phyloP scores from a whole-genome alignment of 2,113 vertebrate species.

The Numida meleagris region DNA sequence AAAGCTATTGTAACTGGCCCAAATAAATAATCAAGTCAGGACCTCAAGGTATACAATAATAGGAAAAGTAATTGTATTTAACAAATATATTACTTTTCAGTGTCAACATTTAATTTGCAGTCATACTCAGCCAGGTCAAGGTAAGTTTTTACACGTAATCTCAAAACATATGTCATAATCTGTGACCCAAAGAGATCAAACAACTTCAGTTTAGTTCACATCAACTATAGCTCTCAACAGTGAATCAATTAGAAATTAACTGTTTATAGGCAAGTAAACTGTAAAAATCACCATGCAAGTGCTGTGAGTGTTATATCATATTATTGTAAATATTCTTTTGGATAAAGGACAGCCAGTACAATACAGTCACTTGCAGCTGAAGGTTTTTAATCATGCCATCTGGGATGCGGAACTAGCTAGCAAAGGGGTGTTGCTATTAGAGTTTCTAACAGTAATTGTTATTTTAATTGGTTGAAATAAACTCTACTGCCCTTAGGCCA shows the following conservation, averaged over 20 bases:
- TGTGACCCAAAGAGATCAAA: not conserved
- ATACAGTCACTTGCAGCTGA: conserved; percentile 20
- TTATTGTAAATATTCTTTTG: not conserved
- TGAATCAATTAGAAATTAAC: not conserved
- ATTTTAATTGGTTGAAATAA: conserved; percentile 76
- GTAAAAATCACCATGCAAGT: conserved; percentile 8
- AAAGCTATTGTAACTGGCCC: not conserved
- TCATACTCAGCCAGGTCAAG: not conserved
- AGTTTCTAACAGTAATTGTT: conserved; percentile 56
- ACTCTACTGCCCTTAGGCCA: conserved; percentile 44
- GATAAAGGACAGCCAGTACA: not conserved
- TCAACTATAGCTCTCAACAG: not conserved
- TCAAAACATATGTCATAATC: not conserved
- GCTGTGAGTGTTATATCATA: not conserved
- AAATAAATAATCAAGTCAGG: not conserved
- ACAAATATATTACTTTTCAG: not conserved
- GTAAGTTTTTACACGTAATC: not conserved
- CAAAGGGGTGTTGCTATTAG: conserved; percentile 24
- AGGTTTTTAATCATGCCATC: conserved; percentile 44
- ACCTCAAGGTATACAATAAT: not conserved
- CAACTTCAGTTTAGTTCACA: not conserved
- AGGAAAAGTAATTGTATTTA: not conserved
- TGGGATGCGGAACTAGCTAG: not conserved
- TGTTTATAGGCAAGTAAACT: not conserved
- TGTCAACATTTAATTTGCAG: not conserved